Evolutionary conservation across 2,888 invertebrate species (phyloP), one percentile per base, ranked within the genome.

Genomic region (Cheilosia grossa): DNA sequence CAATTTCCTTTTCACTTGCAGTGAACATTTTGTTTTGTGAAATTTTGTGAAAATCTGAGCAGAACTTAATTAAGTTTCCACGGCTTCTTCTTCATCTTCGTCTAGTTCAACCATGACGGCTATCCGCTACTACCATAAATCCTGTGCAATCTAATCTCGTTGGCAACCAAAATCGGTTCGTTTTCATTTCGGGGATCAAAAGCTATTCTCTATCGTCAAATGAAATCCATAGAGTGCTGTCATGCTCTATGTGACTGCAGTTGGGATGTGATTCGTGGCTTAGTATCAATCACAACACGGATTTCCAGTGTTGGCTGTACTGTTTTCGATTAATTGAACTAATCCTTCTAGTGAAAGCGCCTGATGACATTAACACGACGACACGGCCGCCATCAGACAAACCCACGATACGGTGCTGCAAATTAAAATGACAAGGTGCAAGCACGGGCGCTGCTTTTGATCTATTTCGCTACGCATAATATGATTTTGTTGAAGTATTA

Each of bases 271-370:
- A 59, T 73, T 61, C 24, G 53, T 64, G 74, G 63, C n/a, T 56
- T 56, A 66, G 30, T 47, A 58, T 73, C 66, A 80, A 54, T 74
- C 63, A 61, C 42, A 47, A 40, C 59, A 59, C 27, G 27, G 53
- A 64, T 66, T 64, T 49, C 21, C 33, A 13, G 24, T 61, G 64
- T 58, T 58, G 37, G 40, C 9, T 70, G 72, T 53, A 53, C 51
- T 73, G 79, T 64, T 79, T 66, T 72, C 72, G 44, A 72, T 66
- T 79, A 79, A 79, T 72, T 66, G 59, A 53, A 73, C 79, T 73
- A 80, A 72, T 73, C 79, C 72, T 40, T 64, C 47, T 61, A 66
- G 44, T 47, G 19, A 30, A 53, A 47, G 63, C 37, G 21, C 54
- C 47, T 24, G 56, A 33, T 64, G 56, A 37, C 56, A 74, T 73